Base-by-base conservation (phyloP, 2,113 vertebrate genomes). In the Nesogale talazaci region DNA sequence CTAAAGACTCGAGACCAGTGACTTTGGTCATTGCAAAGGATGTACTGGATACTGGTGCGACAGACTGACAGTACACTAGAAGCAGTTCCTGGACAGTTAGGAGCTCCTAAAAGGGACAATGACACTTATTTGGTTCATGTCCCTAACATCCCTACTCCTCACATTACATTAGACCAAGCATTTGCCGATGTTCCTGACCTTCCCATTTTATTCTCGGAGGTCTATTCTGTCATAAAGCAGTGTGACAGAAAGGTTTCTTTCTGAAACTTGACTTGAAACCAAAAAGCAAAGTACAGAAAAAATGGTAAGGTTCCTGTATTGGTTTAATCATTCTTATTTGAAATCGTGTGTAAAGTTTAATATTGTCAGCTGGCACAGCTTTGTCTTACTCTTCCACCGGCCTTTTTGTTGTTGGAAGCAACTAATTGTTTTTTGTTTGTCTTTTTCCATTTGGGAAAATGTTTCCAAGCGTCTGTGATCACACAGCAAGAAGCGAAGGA, bases 201-300 rank as follows among this genome's bases (percentile, higher is more conserved):
- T 86, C 86, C 46, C 56, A 76, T 65, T 92, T 89, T 61, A 83
- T 65, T 61, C 74, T 92, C n/a, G 15, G 67, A 38, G 15, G 25
- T 80, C 90, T 87, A 89, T 61, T 52, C 38, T 92, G 67, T 34
- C 91, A 52, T 19, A 93, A 83, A 93, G 83, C 70, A 56, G 56
- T 34, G 42, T 36, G 81, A 42, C 56, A 72, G 52, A 59, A 40
- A 94, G 34, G 40, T 92, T 82, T 89, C 87, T 70, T 92, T 93
- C 69, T 79, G 69, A 29, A 84, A 92, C 72, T 84, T 94, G 40
- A 91, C 46, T 86, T 89, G 78, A 79, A 92, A 92, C 1, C 52
- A 89, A 77, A 87, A 93, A 22, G 65, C 17, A 75, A 76, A 87
- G 34, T 52, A 77, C 83, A 25, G 70, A 7, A 80, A 75, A 20